Evolutionary conservation across 1,140 invertebrate genomes (phyloP), one percentile per base, ranked within the genome.

Genomic region (Triops cancriformis): DNA sequence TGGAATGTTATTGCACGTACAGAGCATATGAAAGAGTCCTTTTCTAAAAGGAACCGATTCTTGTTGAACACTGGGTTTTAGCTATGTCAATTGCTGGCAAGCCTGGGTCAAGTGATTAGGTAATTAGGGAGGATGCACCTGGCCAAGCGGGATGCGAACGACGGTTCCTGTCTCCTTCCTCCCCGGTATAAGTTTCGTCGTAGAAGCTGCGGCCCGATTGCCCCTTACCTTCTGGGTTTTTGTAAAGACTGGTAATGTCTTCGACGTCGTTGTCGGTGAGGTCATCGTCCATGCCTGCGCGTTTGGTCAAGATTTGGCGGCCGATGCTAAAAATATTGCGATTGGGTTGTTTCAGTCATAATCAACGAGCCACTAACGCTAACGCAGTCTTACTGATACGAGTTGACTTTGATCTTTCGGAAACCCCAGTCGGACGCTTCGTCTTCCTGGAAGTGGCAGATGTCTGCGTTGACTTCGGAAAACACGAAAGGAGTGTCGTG

Each of bases 391-490:
- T 75, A 79, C 73, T 79, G 73, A 14, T 79, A 79, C 18, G 42
- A 43, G 41, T 82, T 82, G 74, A 80, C 81, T 77, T 80, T 82
- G 76, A 82, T 77, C 72, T 82, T 79, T 18, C 76, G 80, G 79
- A 81, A 83, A 72, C 82, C 81, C 81, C 81, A 82, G 74, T 81
- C 81, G 27, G 82, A 81, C n/a, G 79, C 77, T 26, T 79, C 76
- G 75, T 83, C 82, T 72, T 82, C 80, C 11, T 79, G 80, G 80
- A 81, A 84, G 76, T 82, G 83, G 31, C 88, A 83, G 42, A 84
- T 82, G 80, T 89, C 88, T 5, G 87, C 88, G 81, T 89, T 89
- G 12, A 89, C 87, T 80, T 88, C 86, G 75, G 86, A 84, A 80
- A 87, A 88, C 43, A 88, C 84, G 80, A 88, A 88, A 5, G 82